phyloP scores from a whole-genome alignment of 2,797 vertebrate species.

The Cephalopachus bancanus region DNA sequence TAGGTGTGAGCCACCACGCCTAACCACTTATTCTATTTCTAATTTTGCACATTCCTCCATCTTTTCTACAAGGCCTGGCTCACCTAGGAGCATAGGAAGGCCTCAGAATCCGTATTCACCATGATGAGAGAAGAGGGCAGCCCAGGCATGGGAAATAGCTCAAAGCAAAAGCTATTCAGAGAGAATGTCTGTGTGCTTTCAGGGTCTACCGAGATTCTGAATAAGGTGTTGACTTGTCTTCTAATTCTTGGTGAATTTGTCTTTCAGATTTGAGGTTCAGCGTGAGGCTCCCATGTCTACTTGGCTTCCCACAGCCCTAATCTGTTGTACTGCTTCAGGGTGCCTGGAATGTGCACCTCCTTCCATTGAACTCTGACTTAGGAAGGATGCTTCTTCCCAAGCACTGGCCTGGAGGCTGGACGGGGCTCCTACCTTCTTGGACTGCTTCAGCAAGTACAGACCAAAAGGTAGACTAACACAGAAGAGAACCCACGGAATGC shows the following conservation, averaged over 20 bases:
- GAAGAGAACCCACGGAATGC: not conserved
- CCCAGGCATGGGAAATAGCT: not conserved
- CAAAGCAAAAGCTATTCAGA: not conserved
- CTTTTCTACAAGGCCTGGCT: not conserved
- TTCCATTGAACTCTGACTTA: not conserved
- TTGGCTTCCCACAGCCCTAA: not conserved
- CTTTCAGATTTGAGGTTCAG: not conserved
- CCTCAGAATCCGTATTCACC: not conserved
- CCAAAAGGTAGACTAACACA: not conserved
- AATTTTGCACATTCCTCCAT: not conserved
- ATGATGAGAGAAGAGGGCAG: not conserved
- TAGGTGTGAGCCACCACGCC: too few species aligned
- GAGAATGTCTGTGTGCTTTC: not conserved
- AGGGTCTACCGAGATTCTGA: not conserved
- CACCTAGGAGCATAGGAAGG: not conserved
- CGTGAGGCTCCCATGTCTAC: not conserved
- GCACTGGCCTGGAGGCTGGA: not conserved
- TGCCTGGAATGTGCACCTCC: not conserved
- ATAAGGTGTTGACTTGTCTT: not conserved
- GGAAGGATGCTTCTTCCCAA: not conserved
- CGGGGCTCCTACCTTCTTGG: not conserved
- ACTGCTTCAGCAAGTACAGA: not conserved
- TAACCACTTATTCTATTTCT: too few species aligned
- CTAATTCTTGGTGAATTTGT: not conserved
- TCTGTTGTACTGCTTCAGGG: not conserved